Conservation (phyloP, 2,888 invertebrate genomes). For the Aleiodes alternator region DNA sequence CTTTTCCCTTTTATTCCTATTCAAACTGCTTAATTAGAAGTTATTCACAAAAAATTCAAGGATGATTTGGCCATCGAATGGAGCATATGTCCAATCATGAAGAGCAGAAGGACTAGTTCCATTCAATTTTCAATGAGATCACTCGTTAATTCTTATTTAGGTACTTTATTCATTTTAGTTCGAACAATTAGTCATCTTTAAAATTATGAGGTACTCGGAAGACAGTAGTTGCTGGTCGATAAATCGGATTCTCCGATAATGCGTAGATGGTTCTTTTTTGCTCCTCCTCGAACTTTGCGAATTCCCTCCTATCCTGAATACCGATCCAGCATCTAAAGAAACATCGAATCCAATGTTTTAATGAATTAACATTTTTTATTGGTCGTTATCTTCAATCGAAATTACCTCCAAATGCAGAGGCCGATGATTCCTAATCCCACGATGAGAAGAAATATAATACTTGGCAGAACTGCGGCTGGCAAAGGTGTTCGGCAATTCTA, state of each 20-base stretch:
- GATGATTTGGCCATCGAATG: too few species aligned
- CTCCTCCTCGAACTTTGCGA: constrained; percentile 60
- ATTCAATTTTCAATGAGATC: too few species aligned
- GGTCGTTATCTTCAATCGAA: background rate
- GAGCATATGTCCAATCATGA: too few species aligned
- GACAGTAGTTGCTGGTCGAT: constrained; percentile 79
- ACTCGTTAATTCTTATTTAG: too few species aligned
- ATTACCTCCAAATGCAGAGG: constrained; percentile 67
- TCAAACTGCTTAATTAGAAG: too few species aligned
- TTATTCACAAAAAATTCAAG: too few species aligned
- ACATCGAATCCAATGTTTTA: background rate
- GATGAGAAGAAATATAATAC: constrained; percentile 55
- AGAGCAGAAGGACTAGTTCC: too few species aligned
- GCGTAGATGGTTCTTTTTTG: constrained; percentile 60
- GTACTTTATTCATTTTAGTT: background rate
- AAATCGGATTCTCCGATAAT: constrained; percentile 78
- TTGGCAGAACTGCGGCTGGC: constrained; percentile 58
- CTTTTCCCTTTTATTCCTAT: too few species aligned
- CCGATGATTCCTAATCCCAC: constrained; percentile 59
- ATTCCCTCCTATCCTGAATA: constrained; percentile 62
- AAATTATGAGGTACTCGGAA: constrained; percentile 77
- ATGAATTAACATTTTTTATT: background rate
- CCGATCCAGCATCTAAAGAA: constrained; percentile 57
- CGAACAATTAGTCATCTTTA: constrained; percentile 59
- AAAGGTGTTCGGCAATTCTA: constrained; percentile 61